Conservation (phyloP, 92 coral and sea anemone genomes). For the Zoanthus gigantus region DNA sequence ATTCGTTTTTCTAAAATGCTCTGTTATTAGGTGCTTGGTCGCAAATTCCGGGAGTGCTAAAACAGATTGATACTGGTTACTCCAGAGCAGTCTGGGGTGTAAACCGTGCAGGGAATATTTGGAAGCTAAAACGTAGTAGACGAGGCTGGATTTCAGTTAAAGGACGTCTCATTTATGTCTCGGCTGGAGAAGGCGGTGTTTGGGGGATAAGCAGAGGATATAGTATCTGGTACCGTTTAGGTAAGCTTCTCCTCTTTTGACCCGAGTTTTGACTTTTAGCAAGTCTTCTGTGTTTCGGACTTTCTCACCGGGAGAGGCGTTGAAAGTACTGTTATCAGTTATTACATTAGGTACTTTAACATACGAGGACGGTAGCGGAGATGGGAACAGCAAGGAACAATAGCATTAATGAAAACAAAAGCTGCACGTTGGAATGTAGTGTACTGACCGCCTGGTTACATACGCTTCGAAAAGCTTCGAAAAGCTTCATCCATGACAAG, state of each 20-base stretch:
- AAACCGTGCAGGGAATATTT: neutral
- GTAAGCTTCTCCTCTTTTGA: neutral
- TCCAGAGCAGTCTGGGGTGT: conserved; percentile 6
- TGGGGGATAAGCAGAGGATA: conserved; percentile 1
- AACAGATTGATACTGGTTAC: neutral
- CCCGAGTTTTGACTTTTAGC: neutral
- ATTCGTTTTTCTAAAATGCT: neutral
- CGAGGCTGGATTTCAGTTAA: neutral
- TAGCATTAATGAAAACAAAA: too few species aligned
- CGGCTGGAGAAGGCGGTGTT: conserved; percentile 29
- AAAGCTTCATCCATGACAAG: too few species aligned
- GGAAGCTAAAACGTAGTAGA: neutral
- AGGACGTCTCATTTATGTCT: conserved; percentile 2
- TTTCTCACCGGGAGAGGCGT: too few species aligned
- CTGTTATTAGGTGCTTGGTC: neutral
- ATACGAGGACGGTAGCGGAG: too few species aligned
- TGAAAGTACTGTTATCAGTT: too few species aligned
- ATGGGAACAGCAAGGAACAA: too few species aligned
- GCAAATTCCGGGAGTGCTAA: neutral
- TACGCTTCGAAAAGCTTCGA: too few species aligned
- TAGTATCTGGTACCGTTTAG: neutral
- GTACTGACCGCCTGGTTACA: too few species aligned
- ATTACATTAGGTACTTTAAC: too few species aligned
- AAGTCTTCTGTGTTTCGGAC: neutral
- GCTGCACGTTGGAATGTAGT: too few species aligned